phyloP scores from a whole-genome alignment of 2,113 vertebrate species.

The Pygoscelis antarcticus region DNA sequence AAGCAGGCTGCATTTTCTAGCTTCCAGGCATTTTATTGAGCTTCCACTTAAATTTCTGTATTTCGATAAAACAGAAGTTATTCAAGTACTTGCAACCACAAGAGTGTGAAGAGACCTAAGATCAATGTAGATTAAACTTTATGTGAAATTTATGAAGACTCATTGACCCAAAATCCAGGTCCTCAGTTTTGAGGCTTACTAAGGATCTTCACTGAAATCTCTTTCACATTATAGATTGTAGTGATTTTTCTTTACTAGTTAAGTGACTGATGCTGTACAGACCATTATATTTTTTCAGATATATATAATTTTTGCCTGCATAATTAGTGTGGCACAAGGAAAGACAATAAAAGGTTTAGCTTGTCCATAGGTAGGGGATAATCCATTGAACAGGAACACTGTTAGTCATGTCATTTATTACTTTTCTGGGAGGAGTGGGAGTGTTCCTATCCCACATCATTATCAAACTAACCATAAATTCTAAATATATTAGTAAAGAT shows the following conservation, averaged over 20 bases:
- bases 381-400: not conserved
- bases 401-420: not conserved
- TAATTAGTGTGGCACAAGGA: not conserved
- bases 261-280: not conserved
- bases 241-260: not conserved
- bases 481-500: not conserved
- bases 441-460: not conserved
- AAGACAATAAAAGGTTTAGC: not conserved
- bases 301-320: not conserved
- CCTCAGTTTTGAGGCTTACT: not conserved
- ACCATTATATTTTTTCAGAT: not conserved
- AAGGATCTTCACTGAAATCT: not conserved
- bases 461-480: not conserved
- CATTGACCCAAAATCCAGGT: not conserved
- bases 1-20: not conserved
- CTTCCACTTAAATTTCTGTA: not conserved
- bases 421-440: not conserved
- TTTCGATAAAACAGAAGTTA: not conserved
- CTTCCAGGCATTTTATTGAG: slow-evolving; percentile 11
- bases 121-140: slow-evolving; percentile 23
- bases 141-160: slow-evolving; percentile 12
- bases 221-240: not conserved
- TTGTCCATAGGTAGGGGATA: not conserved
- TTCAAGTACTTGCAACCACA: not conserved
- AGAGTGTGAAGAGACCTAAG: not conserved